Evolutionary conservation across 2,113 vertebrate species (phyloP), one percentile per base, ranked within the genome.

Genomic region (Baryphthengus martii): DNA sequence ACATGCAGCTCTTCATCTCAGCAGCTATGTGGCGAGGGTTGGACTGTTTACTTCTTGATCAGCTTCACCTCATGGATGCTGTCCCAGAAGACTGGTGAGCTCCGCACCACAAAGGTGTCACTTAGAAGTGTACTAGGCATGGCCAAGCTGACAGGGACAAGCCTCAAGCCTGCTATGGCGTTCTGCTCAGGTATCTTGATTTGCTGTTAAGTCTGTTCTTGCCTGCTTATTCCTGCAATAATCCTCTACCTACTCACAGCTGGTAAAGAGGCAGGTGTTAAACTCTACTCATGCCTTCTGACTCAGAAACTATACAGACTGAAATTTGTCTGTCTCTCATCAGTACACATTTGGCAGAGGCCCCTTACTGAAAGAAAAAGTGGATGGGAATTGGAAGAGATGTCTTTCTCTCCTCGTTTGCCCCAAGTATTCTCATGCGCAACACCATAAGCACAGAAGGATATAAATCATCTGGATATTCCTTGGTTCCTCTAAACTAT

Each of bases 21-120:
- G 52, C 14, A 59, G 2, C 78, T 79, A 17, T 0, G 0, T 71
- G 33, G 13, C 76, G 39, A 47, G 24, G 17, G 2, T 61, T 3
- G 1, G 31, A 37, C 55, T 88, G 21, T 62, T 24, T 66, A 92
- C 11, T 79, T n/a, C 17, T 13, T 42, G 29, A 58, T 66, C 14
- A 24, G 23, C 24, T 81, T 70, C n/a, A 47, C 21, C 7, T 65
- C 52, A 49, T 8, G 45, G 33, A 66, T 1, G 3, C 20, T 78
- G n/a, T 31, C 9, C 7, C 29, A 29, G 33, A 1, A 2, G 10
- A 20, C 2, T 25, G 52, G 33, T 80, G 35, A 80, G 17, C 35
- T 90, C 33, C 29, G 65, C 21, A 37, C 13, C 11, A 16, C 24
- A 20, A 86, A 45, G 49, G 29, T 56, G 26, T 76, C 62, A 39